These are phyloP conservation scores for Stenopsyche tienmushanensis DNA, from an alignment of 1,140 invertebrate species.

Conservation along the genomic window DNA sequence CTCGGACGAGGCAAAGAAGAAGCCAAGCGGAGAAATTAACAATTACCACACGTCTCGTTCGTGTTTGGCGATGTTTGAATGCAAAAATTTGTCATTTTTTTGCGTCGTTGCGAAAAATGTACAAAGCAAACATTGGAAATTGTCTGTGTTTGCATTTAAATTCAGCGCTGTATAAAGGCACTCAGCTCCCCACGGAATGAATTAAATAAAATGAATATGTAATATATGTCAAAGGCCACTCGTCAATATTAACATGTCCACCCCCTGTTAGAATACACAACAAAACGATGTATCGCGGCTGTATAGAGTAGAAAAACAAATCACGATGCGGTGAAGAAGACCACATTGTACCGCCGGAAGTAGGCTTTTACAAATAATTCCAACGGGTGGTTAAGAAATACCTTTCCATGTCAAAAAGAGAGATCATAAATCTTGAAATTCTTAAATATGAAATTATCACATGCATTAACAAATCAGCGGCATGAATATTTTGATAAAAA, in stretches of 20 bases:
- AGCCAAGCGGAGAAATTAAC: too few relatives aligned
- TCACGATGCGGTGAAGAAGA: neutral
- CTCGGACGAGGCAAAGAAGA: too few relatives aligned
- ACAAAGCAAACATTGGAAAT: too few relatives aligned
- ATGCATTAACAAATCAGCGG: too few relatives aligned
- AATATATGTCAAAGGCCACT: conserved; percentile 3
- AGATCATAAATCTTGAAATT: too few relatives aligned
- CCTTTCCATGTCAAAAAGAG: too few relatives aligned
- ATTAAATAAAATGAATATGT: conserved; percentile 8
- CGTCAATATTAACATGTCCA: neutral
- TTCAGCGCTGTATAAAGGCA: neutral
- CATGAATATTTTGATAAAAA: too few relatives aligned
- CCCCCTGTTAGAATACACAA: neutral
- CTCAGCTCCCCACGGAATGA: conserved; percentile 1
- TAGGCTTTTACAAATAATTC: neutral
- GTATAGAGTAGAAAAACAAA: conserved; percentile 6
- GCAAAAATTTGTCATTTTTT: too few relatives aligned
- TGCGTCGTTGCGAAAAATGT: too few relatives aligned
- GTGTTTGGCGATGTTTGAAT: too few relatives aligned
- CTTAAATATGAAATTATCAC: too few relatives aligned
- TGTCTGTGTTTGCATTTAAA: neutral
- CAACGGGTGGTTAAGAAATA: neutral
- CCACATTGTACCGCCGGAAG: conserved; percentile 2
- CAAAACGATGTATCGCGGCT: neutral
- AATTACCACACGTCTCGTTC: too few relatives aligned